Evolutionary conservation across 2,888 invertebrate species (phyloP).

Genomic region (Xestia rhomboidea): DNA sequence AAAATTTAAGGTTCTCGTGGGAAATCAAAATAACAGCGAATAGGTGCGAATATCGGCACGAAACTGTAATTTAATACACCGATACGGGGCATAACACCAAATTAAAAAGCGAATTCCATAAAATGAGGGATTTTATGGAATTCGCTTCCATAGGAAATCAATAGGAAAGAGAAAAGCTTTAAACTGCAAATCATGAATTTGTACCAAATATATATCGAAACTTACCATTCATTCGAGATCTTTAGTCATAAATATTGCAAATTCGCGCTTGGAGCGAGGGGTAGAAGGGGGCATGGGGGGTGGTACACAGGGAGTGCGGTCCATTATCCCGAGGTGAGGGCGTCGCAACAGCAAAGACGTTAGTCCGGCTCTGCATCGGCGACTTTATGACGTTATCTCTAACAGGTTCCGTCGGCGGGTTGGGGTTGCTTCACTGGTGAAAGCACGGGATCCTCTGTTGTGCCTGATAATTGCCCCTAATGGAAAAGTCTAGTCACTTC

Average conservation of each 20-base stretch:
- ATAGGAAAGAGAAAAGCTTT: constrained; percentile 8
- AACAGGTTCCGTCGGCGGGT: constrained; percentile 87
- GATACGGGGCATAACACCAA: constrained; percentile 9
- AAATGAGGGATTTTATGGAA: too few relatives aligned
- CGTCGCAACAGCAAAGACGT: constrained; percentile 88
- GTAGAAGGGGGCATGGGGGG: constrained; percentile 50
- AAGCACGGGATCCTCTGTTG: constrained; percentile 86
- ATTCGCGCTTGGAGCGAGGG: constrained; percentile 58
- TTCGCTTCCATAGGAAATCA: constrained; percentile 2
- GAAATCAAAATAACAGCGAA: constrained; percentile 59
- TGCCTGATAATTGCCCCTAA: constrained; percentile 90
- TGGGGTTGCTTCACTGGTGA: constrained; percentile 79
- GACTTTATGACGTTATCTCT: constrained; percentile 91
- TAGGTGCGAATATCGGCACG: constrained; percentile 46
- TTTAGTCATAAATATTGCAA: constrained; percentile 66
- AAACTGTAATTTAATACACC: constrained; percentile 36
- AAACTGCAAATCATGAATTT: constrained; percentile 4
- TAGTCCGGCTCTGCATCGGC: constrained; percentile 88
- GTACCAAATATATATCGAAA: constrained; percentile 39
- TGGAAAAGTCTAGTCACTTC: constrained; percentile 90
- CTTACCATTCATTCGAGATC: constrained; percentile 42
- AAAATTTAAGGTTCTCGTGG: constrained; percentile 56
- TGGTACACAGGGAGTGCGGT: constrained; percentile 74
- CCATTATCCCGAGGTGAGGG: constrained; percentile 88
- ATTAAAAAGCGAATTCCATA: constrained; percentile 15